These are phyloP conservation scores for Cercocebus atys DNA, from an alignment of 2,113 vertebrate genomes.

Conservation along the genomic window DNA sequence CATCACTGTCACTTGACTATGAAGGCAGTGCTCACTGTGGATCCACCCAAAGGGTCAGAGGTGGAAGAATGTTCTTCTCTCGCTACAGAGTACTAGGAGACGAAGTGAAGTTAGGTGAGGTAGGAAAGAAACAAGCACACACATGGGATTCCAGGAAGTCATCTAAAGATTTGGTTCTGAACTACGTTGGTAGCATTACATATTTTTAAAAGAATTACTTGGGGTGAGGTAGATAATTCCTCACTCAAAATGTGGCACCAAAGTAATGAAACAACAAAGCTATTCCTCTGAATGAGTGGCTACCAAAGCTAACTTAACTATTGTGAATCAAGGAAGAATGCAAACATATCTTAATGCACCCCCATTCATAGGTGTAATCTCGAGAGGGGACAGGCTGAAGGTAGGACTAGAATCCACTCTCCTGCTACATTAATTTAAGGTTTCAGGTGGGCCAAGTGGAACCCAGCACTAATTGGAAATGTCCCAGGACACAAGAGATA, in stretches of 20 bases:
- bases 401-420: not conserved
- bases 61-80: not conserved
- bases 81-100: not conserved
- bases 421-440: not conserved
- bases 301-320: not conserved
- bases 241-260: not conserved
- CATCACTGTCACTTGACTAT: not conserved
- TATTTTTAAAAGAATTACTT: constrained; percentile 31
- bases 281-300: not conserved
- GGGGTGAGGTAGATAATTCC: not conserved
- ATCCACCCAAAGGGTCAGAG: not conserved
- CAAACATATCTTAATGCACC: not conserved
- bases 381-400: not conserved
- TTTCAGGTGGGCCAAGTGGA: not conserved
- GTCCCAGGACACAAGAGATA: not conserved
- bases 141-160: not conserved
- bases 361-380: not conserved
- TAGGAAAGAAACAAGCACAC: not conserved
- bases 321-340: not conserved
- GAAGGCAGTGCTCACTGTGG: not conserved
- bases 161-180: not conserved
- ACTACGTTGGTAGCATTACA: not conserved
- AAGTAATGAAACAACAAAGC: constrained; percentile 7
- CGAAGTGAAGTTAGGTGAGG: not conserved
- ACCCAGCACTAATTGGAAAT: not conserved